Percentiles rank a stretch among this genome's conserved stretches.
phyloP scores from a whole-genome alignment of 2,113 vertebrate genomes.

The Macquaria ambigua region DNA sequence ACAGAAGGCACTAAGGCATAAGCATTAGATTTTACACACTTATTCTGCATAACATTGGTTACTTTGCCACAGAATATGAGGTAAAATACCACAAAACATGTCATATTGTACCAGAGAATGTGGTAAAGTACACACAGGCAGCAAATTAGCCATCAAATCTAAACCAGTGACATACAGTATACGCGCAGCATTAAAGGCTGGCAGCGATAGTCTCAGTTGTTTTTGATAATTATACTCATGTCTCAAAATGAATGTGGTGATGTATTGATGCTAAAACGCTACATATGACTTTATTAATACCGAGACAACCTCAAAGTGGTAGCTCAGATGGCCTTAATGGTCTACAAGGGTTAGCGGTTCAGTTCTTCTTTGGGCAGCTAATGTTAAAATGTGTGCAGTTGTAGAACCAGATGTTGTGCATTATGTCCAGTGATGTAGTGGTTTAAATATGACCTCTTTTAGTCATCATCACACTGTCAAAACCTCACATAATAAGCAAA shows the following conservation, averaged over 20 bases:
- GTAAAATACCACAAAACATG: too few relatives aligned
- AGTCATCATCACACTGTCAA: slow-evolving; percentile 1
- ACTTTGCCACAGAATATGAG: too few relatives aligned
- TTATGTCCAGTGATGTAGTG: background rate
- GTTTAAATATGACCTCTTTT: background rate
- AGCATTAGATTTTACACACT: too few relatives aligned
- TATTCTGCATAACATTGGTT: too few relatives aligned
- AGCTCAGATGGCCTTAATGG: slow-evolving; percentile 4
- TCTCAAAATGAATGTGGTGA: background rate
- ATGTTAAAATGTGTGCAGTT: slow-evolving; percentile 12
- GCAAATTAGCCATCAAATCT: background rate
- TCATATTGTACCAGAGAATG: background rate
- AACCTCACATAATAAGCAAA: background rate
- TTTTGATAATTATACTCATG: background rate
- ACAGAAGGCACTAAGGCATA: too few relatives aligned
- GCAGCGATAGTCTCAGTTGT: background rate
- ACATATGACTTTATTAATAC: background rate
- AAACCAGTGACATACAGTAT: background rate
- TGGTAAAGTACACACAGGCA: background rate
- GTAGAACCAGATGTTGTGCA: slow-evolving; percentile 27
- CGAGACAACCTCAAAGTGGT: background rate
- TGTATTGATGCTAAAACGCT: background rate
- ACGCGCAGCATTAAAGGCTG: background rate
- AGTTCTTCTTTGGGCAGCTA: background rate
- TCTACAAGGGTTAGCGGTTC: background rate